Conservation (phyloP, 53 echinoderm and acorn worm species). For the Hippasteria phrygiana region DNA sequence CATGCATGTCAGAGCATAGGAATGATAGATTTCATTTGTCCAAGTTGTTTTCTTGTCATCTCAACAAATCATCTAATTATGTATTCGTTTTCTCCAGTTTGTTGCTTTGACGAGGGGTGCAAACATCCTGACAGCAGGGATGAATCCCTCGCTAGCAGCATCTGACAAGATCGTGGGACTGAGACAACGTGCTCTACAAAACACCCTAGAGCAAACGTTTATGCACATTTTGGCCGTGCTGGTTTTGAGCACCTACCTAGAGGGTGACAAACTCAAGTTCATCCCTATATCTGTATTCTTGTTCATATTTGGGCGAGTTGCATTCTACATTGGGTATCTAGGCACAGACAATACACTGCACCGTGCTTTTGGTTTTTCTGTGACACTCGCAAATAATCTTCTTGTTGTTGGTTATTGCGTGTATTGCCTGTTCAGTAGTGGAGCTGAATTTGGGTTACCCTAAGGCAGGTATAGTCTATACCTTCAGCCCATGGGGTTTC, state of each 20-base stretch:
- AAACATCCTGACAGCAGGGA: slow-evolving; percentile 43
- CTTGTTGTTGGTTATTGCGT: not conserved
- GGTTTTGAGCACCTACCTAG: slow-evolving; percentile 51
- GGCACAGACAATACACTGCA: slow-evolving; percentile 8
- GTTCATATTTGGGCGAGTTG: slow-evolving; percentile 16
- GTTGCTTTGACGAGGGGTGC: not conserved
- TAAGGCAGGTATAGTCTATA: too few relatives aligned
- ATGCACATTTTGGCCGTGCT: not conserved
- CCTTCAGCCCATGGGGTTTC: too few relatives aligned
- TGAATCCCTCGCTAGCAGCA: slow-evolving; percentile 2
- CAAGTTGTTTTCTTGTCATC: not conserved
- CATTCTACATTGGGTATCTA: slow-evolving; percentile 28
- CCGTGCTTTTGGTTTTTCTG: slow-evolving; percentile 15
- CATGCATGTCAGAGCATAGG: too few relatives aligned
- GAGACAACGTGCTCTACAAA: slow-evolving; percentile 25
- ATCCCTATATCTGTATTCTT: slow-evolving; percentile 29
- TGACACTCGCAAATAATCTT: not conserved
- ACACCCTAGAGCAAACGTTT: slow-evolving; percentile 41
- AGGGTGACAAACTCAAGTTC: slow-evolving; percentile 19
- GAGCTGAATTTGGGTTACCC: not conserved
- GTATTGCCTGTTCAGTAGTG: slow-evolving; percentile 19
- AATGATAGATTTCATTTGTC: not conserved
- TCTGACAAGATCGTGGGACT: not conserved
- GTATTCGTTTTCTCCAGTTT: not conserved
- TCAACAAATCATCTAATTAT: not conserved